phyloP scores from a whole-genome alignment of 2,797 vertebrate genomes.

The Synaphobranchus kaupii region DNA sequence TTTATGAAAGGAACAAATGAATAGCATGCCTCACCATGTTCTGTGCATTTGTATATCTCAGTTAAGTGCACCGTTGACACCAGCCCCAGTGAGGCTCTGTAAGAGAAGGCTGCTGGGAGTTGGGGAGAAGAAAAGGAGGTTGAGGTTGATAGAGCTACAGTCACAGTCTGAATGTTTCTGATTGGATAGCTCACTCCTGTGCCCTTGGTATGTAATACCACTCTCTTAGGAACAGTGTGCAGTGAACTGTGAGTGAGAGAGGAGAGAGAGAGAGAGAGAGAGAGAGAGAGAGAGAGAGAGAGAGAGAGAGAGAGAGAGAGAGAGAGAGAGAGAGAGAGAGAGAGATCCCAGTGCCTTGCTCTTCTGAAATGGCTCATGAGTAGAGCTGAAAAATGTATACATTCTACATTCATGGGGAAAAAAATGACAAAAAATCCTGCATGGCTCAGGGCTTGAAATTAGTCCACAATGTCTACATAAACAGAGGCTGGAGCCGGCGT shows the following conservation, averaged over 20 bases:
- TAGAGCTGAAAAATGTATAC: background rate
- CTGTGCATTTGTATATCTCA: slow-evolving; percentile 5
- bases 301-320: background rate
- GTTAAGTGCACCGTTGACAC: background rate
- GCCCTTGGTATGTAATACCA: background rate
- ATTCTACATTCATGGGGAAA: slow-evolving; percentile 41
- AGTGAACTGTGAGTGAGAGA: slow-evolving; percentile 2
- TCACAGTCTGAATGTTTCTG: background rate
- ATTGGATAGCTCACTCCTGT: background rate
- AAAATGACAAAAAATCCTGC: slow-evolving; percentile 43
- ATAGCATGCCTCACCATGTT: background rate
- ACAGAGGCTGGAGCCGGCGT: slow-evolving; percentile 56
- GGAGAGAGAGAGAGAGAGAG: slow-evolving; percentile 25
- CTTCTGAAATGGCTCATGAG: background rate
- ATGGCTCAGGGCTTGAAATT: slow-evolving; percentile 50
- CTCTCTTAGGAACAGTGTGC: background rate
- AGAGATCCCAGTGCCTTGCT: background rate
- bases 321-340: background rate
- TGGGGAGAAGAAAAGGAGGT: background rate
- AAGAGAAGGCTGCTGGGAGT: background rate
- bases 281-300: background rate
- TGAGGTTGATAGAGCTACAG: background rate
- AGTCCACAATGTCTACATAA: slow-evolving; percentile 59
- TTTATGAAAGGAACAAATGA: background rate
- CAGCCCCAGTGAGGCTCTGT: background rate